Evolutionary conservation across 1,140 invertebrate genomes (phyloP).

Genomic region (Rhopalosiphum padi): DNA sequence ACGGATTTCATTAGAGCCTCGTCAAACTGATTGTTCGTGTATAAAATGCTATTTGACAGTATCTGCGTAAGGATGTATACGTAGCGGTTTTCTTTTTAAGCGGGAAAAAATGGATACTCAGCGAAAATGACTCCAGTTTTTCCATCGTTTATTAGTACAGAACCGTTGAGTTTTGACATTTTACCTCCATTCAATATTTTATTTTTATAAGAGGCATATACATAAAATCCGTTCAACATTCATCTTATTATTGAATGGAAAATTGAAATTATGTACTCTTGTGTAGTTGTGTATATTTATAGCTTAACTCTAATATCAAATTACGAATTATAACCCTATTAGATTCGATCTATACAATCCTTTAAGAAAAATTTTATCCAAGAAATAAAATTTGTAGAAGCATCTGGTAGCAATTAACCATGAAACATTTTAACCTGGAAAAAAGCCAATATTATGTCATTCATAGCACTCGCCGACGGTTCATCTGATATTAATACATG

Average conservation of each 20-base stretch:
- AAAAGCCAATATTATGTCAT: neutral
- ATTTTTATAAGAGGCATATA: neutral
- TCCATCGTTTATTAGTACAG: neutral
- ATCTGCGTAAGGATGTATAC: conserved; percentile 7
- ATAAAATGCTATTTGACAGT: conserved; percentile 17
- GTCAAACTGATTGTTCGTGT: conserved; percentile 32
- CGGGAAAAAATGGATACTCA: neutral
- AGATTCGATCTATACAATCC: no score
- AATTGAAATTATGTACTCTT: neutral
- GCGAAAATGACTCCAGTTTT: neutral
- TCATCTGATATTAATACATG: neutral
- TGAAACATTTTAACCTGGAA: neutral
- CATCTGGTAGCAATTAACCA: neutral
- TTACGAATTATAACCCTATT: neutral
- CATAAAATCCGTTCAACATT: neutral
- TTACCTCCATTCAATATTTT: neutral
- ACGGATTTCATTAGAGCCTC: conserved; percentile 39
- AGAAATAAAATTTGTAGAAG: no score
- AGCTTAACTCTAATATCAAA: neutral
- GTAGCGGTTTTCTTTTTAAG: conserved; percentile 10
- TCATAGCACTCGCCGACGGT: neutral
- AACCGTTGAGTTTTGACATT: conserved; percentile 5
- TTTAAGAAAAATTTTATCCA: no score
- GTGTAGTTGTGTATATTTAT: neutral
- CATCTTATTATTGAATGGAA: neutral